Evolutionary conservation across 2,888 invertebrate genomes (phyloP), one percentile per base, ranked within the genome.

Genomic region (Ichneumoninae sp.): DNA sequence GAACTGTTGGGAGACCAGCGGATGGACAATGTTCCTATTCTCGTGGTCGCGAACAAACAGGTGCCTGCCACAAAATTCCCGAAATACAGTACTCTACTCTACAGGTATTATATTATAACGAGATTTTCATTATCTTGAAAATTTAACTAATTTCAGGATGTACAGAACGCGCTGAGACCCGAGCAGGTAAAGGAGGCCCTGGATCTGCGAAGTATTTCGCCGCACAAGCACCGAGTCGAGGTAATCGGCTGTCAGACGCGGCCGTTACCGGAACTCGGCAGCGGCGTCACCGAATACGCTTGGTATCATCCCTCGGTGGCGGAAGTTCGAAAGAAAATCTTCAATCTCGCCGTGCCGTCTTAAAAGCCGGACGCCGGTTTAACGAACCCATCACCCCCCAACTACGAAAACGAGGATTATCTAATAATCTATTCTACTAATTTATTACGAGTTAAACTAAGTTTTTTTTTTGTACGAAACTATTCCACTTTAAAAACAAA

Each of bases 21-120:
- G 86, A 90, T 94, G 85, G 91, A 92, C 40, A 89, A 90, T 66
- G 93, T 93, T 63, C 93, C 94, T 44, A 91, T 94, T 76, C 88
- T 94, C 83, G 92, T 94, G 4, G 86, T 94, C 65, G 94, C 94
- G 8, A 94, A 93, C 81, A 94, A 94, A 87, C 94, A 94, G 91
- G 94, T 91, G 66, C 19, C 44, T 47, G 16, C 13, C 4, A 4
- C 13, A 47, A 47, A 47, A 3, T 47, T 47, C 4, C 4, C 5
- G 16, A 47, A 16, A 47, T 47, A 40, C 10, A 13, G 16, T 44
- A 13, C 3, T 47, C 4, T 47, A 16, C 16, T 47, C 16, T 0
- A 2, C 44, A 47, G 44, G 44, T 47, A 44, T 8, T 13, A 13
- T 13, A 4, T 47, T 47, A 0, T 1, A 47, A 47, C 16, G 4